Percentiles rank a stretch among this genome's conserved stretches.
Evolutionary conservation across 2,797 vertebrate genomes (phyloP).

Genomic region (Darevskia mixta): DNA sequence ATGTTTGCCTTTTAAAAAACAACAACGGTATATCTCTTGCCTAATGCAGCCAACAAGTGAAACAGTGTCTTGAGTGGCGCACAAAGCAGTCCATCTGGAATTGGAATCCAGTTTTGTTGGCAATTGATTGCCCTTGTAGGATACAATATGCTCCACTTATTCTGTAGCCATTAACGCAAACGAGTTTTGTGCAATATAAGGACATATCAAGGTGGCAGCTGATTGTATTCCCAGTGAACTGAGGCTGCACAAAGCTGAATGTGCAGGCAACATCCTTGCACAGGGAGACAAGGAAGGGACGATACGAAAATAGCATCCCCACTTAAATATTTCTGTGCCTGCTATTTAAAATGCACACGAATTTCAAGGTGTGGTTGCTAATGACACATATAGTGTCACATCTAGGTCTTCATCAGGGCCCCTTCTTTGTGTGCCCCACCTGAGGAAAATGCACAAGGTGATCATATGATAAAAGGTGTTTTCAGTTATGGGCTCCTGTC

Average conservation of each 20-base stretch:
- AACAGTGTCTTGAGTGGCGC: not conserved
- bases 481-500: no score
- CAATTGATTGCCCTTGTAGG: not conserved
- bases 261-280: not conserved
- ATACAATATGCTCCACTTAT: not conserved
- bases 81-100: not conserved
- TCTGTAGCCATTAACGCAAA: not conserved
- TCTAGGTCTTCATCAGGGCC: not conserved
- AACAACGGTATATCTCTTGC: not conserved
- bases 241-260: not conserved
- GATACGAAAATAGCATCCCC: not conserved
- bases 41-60: constrained; percentile 2
- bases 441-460: no score
- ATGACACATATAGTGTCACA: not conserved
- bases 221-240: not conserved
- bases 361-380: not conserved
- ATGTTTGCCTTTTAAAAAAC: constrained; percentile 23
- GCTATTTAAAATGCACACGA: not conserved
- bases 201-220: not conserved
- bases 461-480: no score
- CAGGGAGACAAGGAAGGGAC: not conserved
- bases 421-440: no score
- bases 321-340: not conserved
- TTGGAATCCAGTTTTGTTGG: constrained; percentile 7
- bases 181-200: not conserved